Conservation (phyloP, 2,888 invertebrate genomes). For the Suillia variegata region DNA sequence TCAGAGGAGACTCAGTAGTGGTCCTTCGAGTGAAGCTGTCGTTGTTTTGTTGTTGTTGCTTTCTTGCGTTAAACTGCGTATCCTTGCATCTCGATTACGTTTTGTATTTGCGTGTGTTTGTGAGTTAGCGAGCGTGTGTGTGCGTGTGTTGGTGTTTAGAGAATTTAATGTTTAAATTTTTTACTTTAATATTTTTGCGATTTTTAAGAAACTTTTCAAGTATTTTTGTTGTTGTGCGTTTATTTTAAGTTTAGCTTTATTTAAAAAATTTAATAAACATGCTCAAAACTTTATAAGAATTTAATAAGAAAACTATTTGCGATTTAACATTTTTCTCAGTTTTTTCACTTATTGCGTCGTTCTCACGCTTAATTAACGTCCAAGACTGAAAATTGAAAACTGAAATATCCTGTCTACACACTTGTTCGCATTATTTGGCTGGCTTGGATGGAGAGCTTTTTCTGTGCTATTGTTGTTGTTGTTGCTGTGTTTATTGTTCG, state of each 20-base stretch:
- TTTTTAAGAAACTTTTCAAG: no score
- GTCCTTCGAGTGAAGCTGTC: not conserved
- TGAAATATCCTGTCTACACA: conserved; percentile 48
- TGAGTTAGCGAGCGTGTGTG: no score
- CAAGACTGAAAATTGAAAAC: conserved; percentile 37
- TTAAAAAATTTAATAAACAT: conserved; percentile 6
- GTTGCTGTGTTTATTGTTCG: no score
- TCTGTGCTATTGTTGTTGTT: conserved; percentile 24
- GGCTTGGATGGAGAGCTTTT: conserved; percentile 40
- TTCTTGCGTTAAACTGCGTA: not conserved
- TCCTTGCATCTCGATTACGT: not conserved
- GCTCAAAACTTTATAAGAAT: no score
- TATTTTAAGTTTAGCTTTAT: conserved; percentile 3
- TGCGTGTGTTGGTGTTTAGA: no score
- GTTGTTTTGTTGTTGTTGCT: conserved; percentile 1
- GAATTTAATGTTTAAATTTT: no score
- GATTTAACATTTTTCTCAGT: conserved; percentile 20
- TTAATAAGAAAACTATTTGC: no score
- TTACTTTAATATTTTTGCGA: no score
- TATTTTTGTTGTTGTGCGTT: no score
- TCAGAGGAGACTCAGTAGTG: not conserved
- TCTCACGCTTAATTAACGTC: conserved; percentile 24
- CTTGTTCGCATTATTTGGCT: conserved; percentile 55
- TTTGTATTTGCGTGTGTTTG: no score
- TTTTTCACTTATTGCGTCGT: conserved; percentile 35